Conservation (phyloP, 2,797 vertebrate genomes). For the Semaprochilodus insignis region DNA sequence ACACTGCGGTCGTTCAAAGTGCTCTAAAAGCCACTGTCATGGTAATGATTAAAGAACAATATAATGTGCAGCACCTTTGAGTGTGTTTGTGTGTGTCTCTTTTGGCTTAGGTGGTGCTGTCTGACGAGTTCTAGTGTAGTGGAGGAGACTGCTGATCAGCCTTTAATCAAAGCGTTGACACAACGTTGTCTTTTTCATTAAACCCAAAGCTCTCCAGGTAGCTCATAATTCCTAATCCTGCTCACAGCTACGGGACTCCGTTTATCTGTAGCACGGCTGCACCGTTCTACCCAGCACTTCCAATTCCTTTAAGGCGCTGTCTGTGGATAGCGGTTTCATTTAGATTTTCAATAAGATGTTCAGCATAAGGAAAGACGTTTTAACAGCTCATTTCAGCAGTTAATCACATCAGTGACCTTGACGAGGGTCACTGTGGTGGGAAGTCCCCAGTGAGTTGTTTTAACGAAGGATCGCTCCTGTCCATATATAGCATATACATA, state of each 20-base stretch:
- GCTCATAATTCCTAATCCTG: conserved; percentile 8
- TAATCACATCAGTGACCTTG: conserved; percentile 22
- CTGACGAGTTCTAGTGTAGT: conserved; percentile 15
- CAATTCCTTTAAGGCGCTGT: conserved; percentile 29
- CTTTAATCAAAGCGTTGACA: conserved; percentile 26
- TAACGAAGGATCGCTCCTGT: background rate
- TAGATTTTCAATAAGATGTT: conserved; percentile 1
- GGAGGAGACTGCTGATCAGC: conserved; percentile 30
- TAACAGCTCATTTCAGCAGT: conserved; percentile 12
- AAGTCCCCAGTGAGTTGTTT: background rate
- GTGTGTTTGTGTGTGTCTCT: background rate
- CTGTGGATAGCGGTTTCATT: conserved; percentile 15
- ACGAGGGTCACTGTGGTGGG: background rate
- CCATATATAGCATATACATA: background rate
- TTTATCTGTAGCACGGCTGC: conserved; percentile 17
- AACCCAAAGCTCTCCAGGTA: conserved; percentile 8
- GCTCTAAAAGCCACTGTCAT: too few species aligned
- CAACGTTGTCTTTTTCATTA: conserved; percentile 32
- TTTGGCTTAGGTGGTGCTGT: background rate
- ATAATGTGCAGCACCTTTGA: background rate
- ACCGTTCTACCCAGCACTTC: conserved; percentile 8
- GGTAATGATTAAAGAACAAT: background rate
- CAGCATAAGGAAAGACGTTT: background rate
- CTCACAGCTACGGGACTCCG: background rate
- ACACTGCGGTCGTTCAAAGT: background rate